phyloP scores from a whole-genome alignment of 2,888 invertebrate species.

The Tiliacea citrago region DNA sequence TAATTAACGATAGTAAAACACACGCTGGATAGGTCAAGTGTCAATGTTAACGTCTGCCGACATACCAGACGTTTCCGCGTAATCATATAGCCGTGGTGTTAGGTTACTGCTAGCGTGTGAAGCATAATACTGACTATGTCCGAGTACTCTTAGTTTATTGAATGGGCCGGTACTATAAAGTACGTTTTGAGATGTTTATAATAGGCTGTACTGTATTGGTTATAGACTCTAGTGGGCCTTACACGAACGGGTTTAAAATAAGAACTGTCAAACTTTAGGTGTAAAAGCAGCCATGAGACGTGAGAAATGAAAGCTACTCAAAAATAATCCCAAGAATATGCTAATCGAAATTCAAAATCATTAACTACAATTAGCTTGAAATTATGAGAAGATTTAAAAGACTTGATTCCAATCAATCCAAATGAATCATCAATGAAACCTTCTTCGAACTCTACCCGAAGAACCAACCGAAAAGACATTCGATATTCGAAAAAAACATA shows the following conservation, averaged over 20 bases:
- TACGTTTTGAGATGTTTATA: conserved; percentile 36
- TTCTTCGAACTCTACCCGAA: conserved; percentile 51
- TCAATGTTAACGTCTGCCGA: conserved; percentile 57
- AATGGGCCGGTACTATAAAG: conserved; percentile 33
- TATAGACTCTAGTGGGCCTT: neutral
- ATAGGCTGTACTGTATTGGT: neutral
- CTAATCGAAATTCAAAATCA: neutral
- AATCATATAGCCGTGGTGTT: conserved; percentile 60
- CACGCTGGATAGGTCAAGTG: conserved; percentile 67
- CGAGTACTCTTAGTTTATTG: conserved; percentile 41
- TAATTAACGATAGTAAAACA: conserved; percentile 38
- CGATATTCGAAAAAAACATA: conserved; percentile 59
- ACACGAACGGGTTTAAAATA: neutral
- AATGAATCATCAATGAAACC: conserved; percentile 36
- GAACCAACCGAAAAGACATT: conserved; percentile 55
- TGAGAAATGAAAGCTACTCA: neutral
- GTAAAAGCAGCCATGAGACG: neutral
- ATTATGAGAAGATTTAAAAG: neutral
- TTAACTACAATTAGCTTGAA: conserved; percentile 4
- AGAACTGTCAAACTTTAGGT: neutral
- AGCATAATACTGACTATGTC: conserved; percentile 47
- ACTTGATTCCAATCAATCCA: neutral
- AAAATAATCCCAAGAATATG: neutral
- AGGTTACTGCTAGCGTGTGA: conserved; percentile 61
- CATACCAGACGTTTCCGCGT: conserved; percentile 65